Evolutionary conservation across 2,797 vertebrate genomes (phyloP), one percentile per base, ranked within the genome.

Genomic region (Sebastes taczanowskii): DNA sequence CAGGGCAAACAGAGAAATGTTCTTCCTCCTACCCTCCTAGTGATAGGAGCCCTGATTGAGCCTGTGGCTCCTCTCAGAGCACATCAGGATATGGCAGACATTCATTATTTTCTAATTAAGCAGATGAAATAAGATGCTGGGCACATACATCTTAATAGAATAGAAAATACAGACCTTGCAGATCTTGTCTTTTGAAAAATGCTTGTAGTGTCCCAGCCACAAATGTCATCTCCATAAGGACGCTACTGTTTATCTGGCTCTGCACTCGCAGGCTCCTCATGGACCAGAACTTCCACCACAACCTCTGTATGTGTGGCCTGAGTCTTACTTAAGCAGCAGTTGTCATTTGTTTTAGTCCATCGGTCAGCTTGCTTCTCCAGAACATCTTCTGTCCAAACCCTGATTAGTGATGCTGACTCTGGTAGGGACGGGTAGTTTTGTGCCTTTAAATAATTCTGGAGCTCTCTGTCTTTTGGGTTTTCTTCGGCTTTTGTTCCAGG

Each of bases 251-350:
- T 11, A 46, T 67, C 30, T 71, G 34, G 3, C 23, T 56, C 32
- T 29, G 34, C 16, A 60, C 29, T 49, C 53, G 7, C 66, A 27
- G 81, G 90, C 3, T 84, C 63, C 1, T 78, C 29, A 23, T 93
- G 93, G 7, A 94, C 86, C 68, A 93, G 65, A 62, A 89, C 91
- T 56, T 95, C 86, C 63, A 94, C 93, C 55, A 93, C 27, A 10
- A 92, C 60, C 38, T 89, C 85, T 72, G 58, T 58, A 29, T 86
- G 80, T 9, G 32, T 8, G 11, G 72, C 27, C 61, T 85, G 85
- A 77, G 56, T 73, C 74, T 76, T 64, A 74, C 20, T 62, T 11
- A 84, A 73, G 63, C 74, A 64, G 60, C 9, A n/a, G 5, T 20
- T 61, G 22, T 71, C 34, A 27, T 49, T 75, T 73, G 55, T 63